Base-by-base conservation (phyloP, 30 jellyfish, hydroid and myxozoan species). In the Morbakka virulenta region DNA sequence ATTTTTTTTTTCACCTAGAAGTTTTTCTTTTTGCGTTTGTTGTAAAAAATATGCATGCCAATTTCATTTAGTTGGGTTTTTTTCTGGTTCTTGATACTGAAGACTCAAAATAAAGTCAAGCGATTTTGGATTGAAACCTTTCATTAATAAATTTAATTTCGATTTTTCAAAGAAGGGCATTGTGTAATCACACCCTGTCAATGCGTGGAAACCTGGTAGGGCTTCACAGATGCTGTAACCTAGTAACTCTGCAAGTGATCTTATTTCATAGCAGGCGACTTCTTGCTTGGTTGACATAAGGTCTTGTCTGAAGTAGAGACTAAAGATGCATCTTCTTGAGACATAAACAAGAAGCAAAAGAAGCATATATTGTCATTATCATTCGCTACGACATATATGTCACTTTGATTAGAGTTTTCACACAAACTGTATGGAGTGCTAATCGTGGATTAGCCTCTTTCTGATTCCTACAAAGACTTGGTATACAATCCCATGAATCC, bases 401-500 rank as follows among this genome's bases (percentile, higher is more conserved):
- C 28, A 13, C 36, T 13, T 25, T 64, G 76, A 64, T 64, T 64
- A 25, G 76, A 64, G 76, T 53, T 53, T 53, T 28, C 69, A 53
- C 31, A 35, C 82, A 70, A n/a, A n/a, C 82, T 33, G 76, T 71
- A 70, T 32, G 82, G 82, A 70, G 82, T 3, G 75, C 82, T 70
- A 70, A 70, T 20, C 82, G 35, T 27, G 82, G 82, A 70, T 35
- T 47, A 35, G 76, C 76, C n/a, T 70, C 82, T 35, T 70, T 70
- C 32, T 35, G 82, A 70, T 71, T 70, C 71, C 82, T 70, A 41
- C 82, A 70, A 36, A 70, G 82, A 70, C 82, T 70, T 32, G 76
- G 82, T 47, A 35, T 50, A 36, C 82, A 70, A 72, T 72, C 76
- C 57, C 84, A 72, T 47, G 84, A 49, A 50, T 71, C 47, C 22